Percentiles rank a stretch among this genome's conserved stretches.
These are phyloP conservation scores for Limnodromus scolopaceus DNA, from an alignment of 2,797 vertebrate genomes.

Conservation along the genomic window DNA sequence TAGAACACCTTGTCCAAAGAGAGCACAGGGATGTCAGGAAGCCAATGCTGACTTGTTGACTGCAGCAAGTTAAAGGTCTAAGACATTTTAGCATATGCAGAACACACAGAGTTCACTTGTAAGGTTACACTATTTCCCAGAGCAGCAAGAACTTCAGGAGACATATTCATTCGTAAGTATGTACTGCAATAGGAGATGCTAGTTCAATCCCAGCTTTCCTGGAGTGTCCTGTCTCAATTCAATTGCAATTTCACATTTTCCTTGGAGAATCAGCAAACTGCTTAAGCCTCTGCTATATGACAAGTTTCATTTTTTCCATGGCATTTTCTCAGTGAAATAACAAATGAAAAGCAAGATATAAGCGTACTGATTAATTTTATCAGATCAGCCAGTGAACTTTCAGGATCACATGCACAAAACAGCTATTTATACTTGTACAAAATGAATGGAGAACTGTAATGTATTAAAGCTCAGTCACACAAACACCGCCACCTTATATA, in stretches of 20 bases:
- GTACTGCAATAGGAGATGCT: not conserved
- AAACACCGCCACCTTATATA: not conserved
- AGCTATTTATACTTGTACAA: not conserved
- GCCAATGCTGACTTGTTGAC: not conserved
- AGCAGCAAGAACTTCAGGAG: not conserved
- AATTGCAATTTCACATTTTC: not conserved
- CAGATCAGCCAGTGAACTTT: not conserved
- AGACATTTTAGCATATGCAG: not conserved
- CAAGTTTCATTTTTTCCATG: not conserved
- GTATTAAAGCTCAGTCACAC: not conserved
- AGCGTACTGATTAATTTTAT: not conserved
- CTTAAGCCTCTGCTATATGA: not conserved
- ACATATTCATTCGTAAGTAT: accelerated
- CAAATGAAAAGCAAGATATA: not conserved
- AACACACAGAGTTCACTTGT: not conserved
- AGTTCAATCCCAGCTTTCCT: not conserved
- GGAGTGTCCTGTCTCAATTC: not conserved
- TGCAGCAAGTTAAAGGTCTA: not conserved
- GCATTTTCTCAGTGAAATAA: not conserved
- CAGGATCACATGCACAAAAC: not conserved
- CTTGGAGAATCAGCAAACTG: not conserved
- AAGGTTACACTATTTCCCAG: not conserved
- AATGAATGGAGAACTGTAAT: not conserved
- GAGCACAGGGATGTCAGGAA: not conserved
- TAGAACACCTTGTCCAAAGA: not conserved